These are phyloP conservation scores for Drosophila watanabei DNA, from an alignment of 1,140 invertebrate species.

Conservation along the genomic window DNA sequence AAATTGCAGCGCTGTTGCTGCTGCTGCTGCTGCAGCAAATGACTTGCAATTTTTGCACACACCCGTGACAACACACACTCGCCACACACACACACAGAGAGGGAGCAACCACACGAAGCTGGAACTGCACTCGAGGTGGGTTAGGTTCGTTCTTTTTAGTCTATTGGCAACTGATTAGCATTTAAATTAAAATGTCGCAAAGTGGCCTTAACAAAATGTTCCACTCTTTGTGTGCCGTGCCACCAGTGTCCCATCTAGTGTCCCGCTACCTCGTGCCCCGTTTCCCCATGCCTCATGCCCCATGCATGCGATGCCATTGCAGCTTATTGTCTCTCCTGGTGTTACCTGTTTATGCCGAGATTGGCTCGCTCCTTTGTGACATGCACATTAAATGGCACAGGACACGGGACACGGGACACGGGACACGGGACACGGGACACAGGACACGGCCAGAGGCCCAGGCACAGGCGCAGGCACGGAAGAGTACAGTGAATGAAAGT, in stretches of 20 bases:
- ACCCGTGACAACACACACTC: slow-evolving; percentile 24
- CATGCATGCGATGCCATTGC: slow-evolving; percentile 46
- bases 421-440: slow-evolving; percentile 1
- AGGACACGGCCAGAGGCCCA: neutral
- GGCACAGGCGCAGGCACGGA: neutral
- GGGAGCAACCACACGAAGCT: neutral
- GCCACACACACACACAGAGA: neutral
- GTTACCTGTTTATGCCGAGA: slow-evolving; percentile 76
- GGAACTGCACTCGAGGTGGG: slow-evolving; percentile 46
- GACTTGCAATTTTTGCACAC: slow-evolving; percentile 60
- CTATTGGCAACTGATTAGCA: slow-evolving; percentile 83
- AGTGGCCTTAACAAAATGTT: slow-evolving; percentile 82
- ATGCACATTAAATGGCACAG: slow-evolving; percentile 32
- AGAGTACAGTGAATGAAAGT: slow-evolving; percentile 17
- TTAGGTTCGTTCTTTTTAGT: slow-evolving; percentile 68
- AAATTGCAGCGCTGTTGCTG: slow-evolving; percentile 68
- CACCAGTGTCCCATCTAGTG: slow-evolving; percentile 14
- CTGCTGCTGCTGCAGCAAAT: slow-evolving; percentile 19
- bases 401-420: neutral
- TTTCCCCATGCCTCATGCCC: neutral
- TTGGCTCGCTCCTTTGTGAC: slow-evolving; percentile 65
- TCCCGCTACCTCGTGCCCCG: neutral
- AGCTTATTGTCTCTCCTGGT: slow-evolving; percentile 65
- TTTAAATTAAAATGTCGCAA: slow-evolving; percentile 83
- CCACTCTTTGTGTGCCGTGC: slow-evolving; percentile 40